phyloP scores from a whole-genome alignment of 2,888 invertebrate species.

The Drosophila tripunctata region DNA sequence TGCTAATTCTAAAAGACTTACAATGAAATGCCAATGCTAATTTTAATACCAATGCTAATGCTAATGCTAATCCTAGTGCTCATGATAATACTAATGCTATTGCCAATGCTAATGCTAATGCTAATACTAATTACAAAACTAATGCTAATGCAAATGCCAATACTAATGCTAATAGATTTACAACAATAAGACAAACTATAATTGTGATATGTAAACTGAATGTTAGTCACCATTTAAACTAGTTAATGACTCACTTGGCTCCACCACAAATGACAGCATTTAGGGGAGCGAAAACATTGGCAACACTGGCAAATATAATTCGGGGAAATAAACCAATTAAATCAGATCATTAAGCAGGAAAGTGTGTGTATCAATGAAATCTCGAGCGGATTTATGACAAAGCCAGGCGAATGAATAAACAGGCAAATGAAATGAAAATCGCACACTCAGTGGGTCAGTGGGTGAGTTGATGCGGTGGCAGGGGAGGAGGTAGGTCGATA shows the following conservation, averaged over 20 bases:
- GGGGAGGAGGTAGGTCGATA: background rate
- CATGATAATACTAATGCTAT: background rate
- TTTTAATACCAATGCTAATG: background rate
- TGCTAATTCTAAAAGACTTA: background rate
- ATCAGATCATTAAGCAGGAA: conserved; percentile 39
- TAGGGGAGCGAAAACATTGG: background rate
- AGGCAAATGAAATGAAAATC: conserved; percentile 59
- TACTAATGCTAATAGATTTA: background rate
- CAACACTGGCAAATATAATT: conserved; percentile 2
- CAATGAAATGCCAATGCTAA: background rate
- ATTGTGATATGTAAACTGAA: background rate
- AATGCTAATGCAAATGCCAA: no score
- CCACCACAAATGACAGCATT: background rate
- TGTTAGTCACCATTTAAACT: background rate
- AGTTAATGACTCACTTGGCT: background rate
- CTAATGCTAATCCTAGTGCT: background rate
- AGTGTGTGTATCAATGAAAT: conserved; percentile 21
- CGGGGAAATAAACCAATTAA: conserved; percentile 31
- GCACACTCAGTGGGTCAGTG: conserved; percentile 57
- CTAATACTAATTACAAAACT: background rate
- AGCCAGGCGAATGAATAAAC: conserved; percentile 45
- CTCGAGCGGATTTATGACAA: conserved; percentile 40
- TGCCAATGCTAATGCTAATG: background rate
- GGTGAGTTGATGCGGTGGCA: background rate
- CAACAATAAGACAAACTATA: no score